Evolutionary conservation across 35 echinoderm and acorn worm species (phyloP).

Genomic region (Eucidaris tribuloides): DNA sequence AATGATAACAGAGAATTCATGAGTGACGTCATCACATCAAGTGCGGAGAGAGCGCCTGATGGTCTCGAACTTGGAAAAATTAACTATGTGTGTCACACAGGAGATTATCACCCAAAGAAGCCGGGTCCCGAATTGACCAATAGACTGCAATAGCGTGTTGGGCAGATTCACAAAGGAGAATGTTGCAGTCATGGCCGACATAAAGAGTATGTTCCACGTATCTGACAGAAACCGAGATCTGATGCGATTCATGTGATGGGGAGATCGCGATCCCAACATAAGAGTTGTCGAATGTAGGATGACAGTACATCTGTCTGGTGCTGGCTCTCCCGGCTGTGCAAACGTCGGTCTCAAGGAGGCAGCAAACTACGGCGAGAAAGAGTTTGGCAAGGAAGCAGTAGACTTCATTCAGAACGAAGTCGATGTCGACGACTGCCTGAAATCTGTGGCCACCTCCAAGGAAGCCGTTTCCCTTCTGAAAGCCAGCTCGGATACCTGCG

Average conservation of each 20-base stretch:
- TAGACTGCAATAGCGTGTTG: not conserved
- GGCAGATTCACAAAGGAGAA: constrained; percentile 5
- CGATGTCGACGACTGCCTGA: constrained; percentile 4
- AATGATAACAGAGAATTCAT: constrained; percentile 27
- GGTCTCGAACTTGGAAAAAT: not conserved
- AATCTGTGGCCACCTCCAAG: not conserved
- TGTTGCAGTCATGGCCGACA: constrained; percentile 43
- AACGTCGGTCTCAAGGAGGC: constrained; percentile 49
- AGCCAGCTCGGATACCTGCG: not conserved
- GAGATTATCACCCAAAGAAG: constrained; percentile 36
- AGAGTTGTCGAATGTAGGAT: constrained; percentile 42
- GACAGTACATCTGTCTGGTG: constrained; percentile 51
- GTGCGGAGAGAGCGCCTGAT: constrained; percentile 33
- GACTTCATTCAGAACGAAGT: not conserved
- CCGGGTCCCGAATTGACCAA: not conserved
- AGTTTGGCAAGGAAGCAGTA: not conserved
- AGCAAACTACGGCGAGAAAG: not conserved
- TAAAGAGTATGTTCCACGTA: constrained; percentile 55
- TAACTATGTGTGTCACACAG: constrained; percentile 59
- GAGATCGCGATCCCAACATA: constrained; percentile 17
- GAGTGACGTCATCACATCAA: constrained; percentile 6
- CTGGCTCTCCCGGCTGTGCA: constrained; percentile 48
- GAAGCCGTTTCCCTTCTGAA: not conserved
- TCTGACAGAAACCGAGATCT: not conserved
- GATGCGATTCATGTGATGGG: constrained; percentile 67